These are phyloP conservation scores for Deroptyus accipitrinus DNA, from an alignment of 2,113 vertebrate genomes.

Conservation along the genomic window DNA sequence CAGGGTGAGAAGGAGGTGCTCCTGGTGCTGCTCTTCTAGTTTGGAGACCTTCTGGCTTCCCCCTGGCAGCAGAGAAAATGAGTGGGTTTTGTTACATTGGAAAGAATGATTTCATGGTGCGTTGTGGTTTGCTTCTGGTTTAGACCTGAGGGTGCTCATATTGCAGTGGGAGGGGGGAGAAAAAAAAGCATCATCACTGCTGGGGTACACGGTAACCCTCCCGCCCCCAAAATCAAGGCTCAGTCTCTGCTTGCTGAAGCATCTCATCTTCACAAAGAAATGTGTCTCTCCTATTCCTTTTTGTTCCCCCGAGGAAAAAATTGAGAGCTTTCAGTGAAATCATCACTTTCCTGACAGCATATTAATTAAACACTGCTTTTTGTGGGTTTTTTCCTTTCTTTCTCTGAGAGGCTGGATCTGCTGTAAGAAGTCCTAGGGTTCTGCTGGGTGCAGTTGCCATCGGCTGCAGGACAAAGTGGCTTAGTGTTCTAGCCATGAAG, in stretches of 20 bases:
- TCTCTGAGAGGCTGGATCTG: neutral
- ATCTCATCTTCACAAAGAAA: neutral
- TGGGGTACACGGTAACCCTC: neutral
- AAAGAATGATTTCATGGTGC: neutral
- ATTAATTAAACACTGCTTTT: neutral
- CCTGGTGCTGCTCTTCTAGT: neutral
- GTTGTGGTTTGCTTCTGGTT: neutral
- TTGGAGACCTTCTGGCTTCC: neutral
- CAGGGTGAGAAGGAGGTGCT: neutral
- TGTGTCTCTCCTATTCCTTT: neutral
- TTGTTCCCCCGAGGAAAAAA: neutral
- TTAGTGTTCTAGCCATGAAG: neutral
- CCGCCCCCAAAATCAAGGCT: rapidly evolving
- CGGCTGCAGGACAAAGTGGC: rapidly evolving
- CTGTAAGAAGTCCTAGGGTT: neutral
- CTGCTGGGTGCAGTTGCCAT: neutral
- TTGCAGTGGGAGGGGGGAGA: rapidly evolving
- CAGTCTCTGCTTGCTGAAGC: neutral
- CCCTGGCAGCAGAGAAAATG: neutral
- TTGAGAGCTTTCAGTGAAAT: neutral
- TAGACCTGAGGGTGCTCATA: neutral
- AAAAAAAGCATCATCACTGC: neutral
- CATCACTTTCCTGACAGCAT: neutral
- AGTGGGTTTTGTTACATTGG: neutral
- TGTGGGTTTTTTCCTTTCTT: too few species aligned